A percentile compares a stretch with the other conserved stretches of the same genome.
Evolutionary conservation across 92 coral and sea anemone genomes (phyloP).

Genomic region (Actinostola sp.): DNA sequence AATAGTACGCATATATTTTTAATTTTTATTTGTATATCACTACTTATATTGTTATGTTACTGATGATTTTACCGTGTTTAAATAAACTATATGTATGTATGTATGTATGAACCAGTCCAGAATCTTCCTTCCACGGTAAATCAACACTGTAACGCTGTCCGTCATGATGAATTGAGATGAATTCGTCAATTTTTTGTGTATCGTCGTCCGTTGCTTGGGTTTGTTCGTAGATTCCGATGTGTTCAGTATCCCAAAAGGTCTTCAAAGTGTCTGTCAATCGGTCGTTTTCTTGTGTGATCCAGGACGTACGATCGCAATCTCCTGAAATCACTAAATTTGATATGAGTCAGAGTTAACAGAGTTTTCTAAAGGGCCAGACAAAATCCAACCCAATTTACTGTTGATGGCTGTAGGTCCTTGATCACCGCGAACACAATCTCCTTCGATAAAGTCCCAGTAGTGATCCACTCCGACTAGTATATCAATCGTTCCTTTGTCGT

Average conservation of each 20-base stretch:
- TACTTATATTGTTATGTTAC: too few relatives aligned
- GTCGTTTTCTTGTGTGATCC: neutral
- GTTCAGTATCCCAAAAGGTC: conserved; percentile 33
- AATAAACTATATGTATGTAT: too few relatives aligned
- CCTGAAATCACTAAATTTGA: conserved; percentile 28
- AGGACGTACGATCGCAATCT: conserved; percentile 23
- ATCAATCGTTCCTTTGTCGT: conserved; percentile 27
- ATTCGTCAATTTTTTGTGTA: too few relatives aligned
- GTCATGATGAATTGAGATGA: too few relatives aligned
- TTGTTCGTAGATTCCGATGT: conserved; percentile 31
- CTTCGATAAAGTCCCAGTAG: conserved; percentile 53
- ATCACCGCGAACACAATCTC: conserved; percentile 31
- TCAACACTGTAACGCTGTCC: too few relatives aligned
- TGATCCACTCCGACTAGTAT: conserved; percentile 56
- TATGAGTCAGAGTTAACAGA: neutral
- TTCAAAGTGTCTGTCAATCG: conserved; percentile 31
- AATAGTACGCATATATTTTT: too few relatives aligned
- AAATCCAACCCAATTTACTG: conserved; percentile 51
- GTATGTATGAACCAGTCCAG: too few relatives aligned
- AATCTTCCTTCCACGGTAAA: too few relatives aligned
- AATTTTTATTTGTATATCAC: too few relatives aligned
- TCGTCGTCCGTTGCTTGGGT: too few relatives aligned
- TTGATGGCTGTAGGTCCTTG: conserved; percentile 38
- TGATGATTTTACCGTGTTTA: too few relatives aligned
- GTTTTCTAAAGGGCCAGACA: conserved; percentile 11